phyloP scores from a whole-genome alignment of 37 sponge, comb jelly and placozoan genomes.

The Agelas oroides region DNA sequence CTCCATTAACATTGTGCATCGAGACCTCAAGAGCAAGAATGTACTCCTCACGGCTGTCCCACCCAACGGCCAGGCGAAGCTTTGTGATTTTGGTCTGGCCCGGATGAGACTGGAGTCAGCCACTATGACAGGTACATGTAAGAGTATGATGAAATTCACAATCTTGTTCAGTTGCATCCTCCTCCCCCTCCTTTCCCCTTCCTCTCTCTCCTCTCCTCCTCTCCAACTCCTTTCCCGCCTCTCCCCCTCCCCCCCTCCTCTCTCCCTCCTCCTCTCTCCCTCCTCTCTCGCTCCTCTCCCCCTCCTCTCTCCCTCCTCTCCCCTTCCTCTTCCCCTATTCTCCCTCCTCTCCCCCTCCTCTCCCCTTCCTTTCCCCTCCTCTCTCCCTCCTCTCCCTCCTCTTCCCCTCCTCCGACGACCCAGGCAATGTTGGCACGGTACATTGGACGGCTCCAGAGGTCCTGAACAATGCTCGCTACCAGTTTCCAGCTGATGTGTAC shows the following conservation, averaged over 20 bases:
- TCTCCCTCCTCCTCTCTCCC: too few relatives aligned
- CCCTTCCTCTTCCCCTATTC: too few relatives aligned
- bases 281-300: too few relatives aligned
- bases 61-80: slow-evolving; percentile 79
- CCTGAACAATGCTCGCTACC: slow-evolving; percentile 73
- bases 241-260: too few relatives aligned
- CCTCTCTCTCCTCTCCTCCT: too few relatives aligned
- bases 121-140: slow-evolving; percentile 76
- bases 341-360: too few relatives aligned
- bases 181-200: too few relatives aligned
- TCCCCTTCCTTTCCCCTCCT: too few relatives aligned
- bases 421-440: slow-evolving; percentile 90
- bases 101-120: slow-evolving; percentile 84
- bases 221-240: too few relatives aligned
- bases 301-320: too few relatives aligned
- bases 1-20: slow-evolving; percentile 85
- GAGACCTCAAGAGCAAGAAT: slow-evolving; percentile 87
- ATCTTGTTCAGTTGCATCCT: neutral
- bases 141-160: neutral
- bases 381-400: too few relatives aligned
- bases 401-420: slow-evolving; percentile 72
- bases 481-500: slow-evolving; percentile 87
- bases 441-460: slow-evolving; percentile 94
- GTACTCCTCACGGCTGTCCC: slow-evolving; percentile 60
- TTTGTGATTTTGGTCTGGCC: slow-evolving; percentile 93